Percentiles rank a stretch among this genome's conserved stretches.
Evolutionary conservation across 1,140 invertebrate genomes (phyloP).

Genomic region (Dreissena rostriformis): DNA sequence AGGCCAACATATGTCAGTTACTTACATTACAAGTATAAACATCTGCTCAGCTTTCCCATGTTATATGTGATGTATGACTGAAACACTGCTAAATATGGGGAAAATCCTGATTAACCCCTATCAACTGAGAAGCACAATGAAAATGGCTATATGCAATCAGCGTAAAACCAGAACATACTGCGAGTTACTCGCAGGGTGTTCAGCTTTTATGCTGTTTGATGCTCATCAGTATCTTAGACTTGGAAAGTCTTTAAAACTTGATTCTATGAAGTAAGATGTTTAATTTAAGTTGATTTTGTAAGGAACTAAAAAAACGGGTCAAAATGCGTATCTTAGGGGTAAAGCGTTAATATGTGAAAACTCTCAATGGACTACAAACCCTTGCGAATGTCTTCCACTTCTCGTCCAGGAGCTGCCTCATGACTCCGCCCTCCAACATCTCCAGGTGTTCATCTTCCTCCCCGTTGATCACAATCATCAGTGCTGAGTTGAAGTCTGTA

Average conservation of each 20-base stretch:
- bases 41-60: not conserved
- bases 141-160: too few species aligned
- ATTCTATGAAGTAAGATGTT: too few species aligned
- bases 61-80: not conserved
- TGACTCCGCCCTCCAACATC: conserved; percentile 99
- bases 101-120: too few species aligned
- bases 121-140: too few species aligned
- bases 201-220: too few species aligned
- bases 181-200: too few species aligned
- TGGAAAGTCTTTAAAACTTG: too few species aligned
- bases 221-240: too few species aligned
- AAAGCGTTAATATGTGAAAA: not conserved
- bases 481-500: conserved; percentile 98
- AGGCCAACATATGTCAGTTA: not conserved
- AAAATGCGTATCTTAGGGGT: not conserved
- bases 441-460: conserved; percentile 97
- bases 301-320: not conserved
- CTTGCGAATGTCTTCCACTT: conserved; percentile 99
- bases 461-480: conserved; percentile 98
- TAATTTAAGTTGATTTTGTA: too few species aligned
- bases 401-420: conserved; percentile 97
- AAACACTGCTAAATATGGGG: not conserved
- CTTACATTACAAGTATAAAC: not conserved
- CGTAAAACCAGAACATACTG: too few species aligned
- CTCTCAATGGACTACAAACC: conserved; percentile 82